Conservation (phyloP, 64 coral and sea anemone species). For the Porites australiensis region DNA sequence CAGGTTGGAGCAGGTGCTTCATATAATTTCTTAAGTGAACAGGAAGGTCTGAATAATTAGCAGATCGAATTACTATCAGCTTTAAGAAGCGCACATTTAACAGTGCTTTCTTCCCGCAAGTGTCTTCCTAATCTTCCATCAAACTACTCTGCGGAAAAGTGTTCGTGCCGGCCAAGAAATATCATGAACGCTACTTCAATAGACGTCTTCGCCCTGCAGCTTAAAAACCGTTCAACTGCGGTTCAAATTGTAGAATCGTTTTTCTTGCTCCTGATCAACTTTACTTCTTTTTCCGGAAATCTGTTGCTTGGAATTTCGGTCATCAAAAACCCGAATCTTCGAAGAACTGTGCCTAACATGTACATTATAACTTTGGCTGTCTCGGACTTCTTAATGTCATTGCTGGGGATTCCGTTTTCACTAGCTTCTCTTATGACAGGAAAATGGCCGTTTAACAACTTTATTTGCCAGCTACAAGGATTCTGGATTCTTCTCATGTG, state of each 20-base stretch:
- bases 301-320: constrained; percentile 53
- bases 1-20: too few relatives aligned
- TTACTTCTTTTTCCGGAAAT: constrained; percentile 49
- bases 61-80: too few relatives aligned
- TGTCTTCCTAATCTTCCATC: background rate
- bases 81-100: too few relatives aligned
- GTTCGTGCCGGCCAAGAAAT: too few relatives aligned
- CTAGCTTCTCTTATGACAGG: constrained; percentile 20
- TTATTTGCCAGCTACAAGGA: constrained; percentile 69
- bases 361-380: constrained; percentile 71
- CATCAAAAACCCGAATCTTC: constrained; percentile 48
- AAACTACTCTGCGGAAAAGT: background rate
- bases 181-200: constrained; percentile 3
- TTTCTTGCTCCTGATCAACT: constrained; percentile 56
- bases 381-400: constrained; percentile 67
- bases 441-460: constrained; percentile 50
- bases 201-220: constrained; percentile 6
- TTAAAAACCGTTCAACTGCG: constrained; percentile 10
- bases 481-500: constrained; percentile 54
- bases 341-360: constrained; percentile 46
- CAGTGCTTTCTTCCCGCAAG: too few relatives aligned
- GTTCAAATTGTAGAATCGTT: constrained; percentile 51
- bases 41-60: too few relatives aligned
- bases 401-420: constrained; percentile 56
- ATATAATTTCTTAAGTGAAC: too few relatives aligned